Percentiles rank a stretch among this genome's conserved stretches.
Evolutionary conservation across 2,888 invertebrate genomes (phyloP).

Genomic region (Thereva unica): DNA sequence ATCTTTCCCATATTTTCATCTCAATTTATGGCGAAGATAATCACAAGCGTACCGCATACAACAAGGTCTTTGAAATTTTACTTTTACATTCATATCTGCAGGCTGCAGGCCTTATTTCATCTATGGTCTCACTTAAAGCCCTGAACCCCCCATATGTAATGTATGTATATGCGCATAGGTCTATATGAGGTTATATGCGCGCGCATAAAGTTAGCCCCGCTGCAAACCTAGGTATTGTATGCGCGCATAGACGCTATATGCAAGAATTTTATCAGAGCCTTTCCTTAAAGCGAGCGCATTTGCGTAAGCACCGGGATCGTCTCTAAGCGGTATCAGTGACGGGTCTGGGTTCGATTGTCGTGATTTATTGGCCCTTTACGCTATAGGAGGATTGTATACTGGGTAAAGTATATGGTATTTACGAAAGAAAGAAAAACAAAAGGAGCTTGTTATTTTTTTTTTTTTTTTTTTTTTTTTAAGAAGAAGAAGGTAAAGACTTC

Average conservation of each 20-base stretch:
- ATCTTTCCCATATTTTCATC: constrained; percentile 34
- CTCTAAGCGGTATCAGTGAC: constrained; percentile 26
- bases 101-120: constrained; percentile 13
- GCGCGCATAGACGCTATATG: too few relatives aligned
- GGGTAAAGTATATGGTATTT: neutral
- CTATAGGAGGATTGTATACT: constrained; percentile 1
- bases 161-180: neutral
- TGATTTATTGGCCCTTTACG: constrained; percentile 19
- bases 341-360: constrained; percentile 27
- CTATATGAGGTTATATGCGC: too few relatives aligned
- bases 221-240: too few relatives aligned
- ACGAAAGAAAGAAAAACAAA: too few relatives aligned
- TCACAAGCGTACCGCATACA: constrained; percentile 23
- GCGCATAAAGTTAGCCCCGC: too few relatives aligned
- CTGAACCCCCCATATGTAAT: neutral
- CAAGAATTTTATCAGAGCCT: constrained; percentile 15
- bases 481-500: too few relatives aligned
- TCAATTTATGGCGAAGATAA: constrained; percentile 34
- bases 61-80: constrained; percentile 9
- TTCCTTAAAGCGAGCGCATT: constrained; percentile 25
- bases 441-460: too few relatives aligned
- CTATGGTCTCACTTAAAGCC: constrained; percentile 24
- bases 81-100: constrained; percentile 2
- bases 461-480: too few relatives aligned
- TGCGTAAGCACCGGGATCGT: constrained; percentile 23